These are phyloP conservation scores for Caloenas nicobarica DNA, from an alignment of 2,113 vertebrate species.

Conservation along the genomic window DNA sequence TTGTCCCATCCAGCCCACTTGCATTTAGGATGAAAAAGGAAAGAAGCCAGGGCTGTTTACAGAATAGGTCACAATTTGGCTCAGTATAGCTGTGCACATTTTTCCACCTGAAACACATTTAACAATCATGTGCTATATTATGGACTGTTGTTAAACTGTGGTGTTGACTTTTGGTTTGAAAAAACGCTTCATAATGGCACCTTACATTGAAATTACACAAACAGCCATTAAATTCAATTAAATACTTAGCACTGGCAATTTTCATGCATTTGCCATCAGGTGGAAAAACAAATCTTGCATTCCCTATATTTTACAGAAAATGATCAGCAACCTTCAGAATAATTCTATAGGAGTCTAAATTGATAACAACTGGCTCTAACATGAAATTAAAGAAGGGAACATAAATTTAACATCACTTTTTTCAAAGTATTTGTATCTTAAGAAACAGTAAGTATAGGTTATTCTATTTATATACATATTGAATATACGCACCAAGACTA, in stretches of 20 bases:
- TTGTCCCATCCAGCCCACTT: background rate
- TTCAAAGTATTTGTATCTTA: background rate
- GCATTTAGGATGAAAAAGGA: background rate
- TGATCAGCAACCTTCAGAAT: background rate
- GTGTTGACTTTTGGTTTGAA: background rate
- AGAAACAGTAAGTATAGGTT: background rate
- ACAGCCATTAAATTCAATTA: background rate
- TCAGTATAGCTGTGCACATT: background rate
- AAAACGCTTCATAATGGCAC: background rate
- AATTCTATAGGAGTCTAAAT: background rate
- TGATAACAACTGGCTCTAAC: background rate
- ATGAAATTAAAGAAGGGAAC: background rate
- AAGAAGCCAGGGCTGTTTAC: background rate
- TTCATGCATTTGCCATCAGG: background rate
- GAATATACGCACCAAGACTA: background rate
- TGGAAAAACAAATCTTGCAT: background rate
- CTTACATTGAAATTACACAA: background rate
- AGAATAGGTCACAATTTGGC: background rate
- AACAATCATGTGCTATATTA: too few relatives aligned
- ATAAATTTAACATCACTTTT: background rate
- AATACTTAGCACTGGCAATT: background rate
- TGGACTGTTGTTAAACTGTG: rapidly evolving
- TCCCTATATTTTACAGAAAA: background rate
- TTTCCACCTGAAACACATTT: background rate
- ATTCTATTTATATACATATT: background rate